A percentile compares a stretch with the other conserved stretches of the same genome.
phyloP scores from a whole-genome alignment of 2,888 invertebrate genomes.

The Leucophora obtusa region DNA sequence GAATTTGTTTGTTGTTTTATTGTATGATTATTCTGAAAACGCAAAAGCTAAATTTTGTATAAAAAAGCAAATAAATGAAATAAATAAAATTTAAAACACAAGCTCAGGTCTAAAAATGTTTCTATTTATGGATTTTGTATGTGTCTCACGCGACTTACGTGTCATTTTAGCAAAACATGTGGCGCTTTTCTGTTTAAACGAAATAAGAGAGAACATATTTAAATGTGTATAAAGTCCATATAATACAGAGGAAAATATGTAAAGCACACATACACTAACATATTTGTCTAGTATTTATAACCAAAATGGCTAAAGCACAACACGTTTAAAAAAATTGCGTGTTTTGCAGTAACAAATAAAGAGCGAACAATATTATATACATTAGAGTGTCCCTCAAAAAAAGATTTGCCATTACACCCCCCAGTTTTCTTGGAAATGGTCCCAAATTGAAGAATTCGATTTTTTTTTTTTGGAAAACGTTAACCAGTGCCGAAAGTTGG shows the following conservation, averaged over 20 bases:
- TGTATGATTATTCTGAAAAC: conserved; percentile 23
- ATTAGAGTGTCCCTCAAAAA: no score
- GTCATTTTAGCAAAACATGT: conserved; percentile 27
- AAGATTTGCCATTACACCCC: no score
- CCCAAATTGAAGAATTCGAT: no score
- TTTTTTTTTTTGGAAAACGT: no score
- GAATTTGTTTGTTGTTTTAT: background rate
- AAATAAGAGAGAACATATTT: background rate
- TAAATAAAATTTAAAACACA: background rate
- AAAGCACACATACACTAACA: background rate
- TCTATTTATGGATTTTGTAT: conserved; percentile 55
- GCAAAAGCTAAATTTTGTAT: conserved; percentile 26
- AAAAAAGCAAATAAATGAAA: conserved; percentile 4
- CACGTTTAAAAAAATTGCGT: conserved; percentile 46
- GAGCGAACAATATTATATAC: background rate
- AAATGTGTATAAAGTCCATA: background rate
- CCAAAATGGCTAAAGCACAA: conserved; percentile 24
- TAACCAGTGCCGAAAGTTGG: no score
- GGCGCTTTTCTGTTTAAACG: conserved; percentile 18
- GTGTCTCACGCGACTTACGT: conserved; percentile 51
- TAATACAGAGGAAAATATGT: background rate
- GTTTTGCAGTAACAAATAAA: background rate
- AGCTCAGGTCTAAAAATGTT: conserved; percentile 8
- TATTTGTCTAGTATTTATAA: background rate
- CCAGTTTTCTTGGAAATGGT: no score